Evolutionary conservation across 2,113 vertebrate species (phyloP), one percentile per base, ranked within the genome.

Genomic region (Peromyscus maniculatus): DNA sequence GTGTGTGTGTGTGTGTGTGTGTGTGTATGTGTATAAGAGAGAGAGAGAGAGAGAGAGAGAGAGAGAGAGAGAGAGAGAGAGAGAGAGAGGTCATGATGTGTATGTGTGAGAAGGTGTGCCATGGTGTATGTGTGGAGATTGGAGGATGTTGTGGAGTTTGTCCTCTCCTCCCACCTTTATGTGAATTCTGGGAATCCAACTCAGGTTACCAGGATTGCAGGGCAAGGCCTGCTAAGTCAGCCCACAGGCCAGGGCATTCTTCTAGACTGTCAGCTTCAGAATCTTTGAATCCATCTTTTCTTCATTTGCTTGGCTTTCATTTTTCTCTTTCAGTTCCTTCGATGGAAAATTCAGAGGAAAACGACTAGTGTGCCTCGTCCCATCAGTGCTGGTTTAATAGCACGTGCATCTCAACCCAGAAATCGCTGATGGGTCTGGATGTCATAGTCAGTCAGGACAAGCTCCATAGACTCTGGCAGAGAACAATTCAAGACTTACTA

Each of bases 201-300:
- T 64, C 59, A 43, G 7, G 5, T 43, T n/a, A 9, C 59, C 3
- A 43, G 22, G 12, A 17, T 43, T 64, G 24, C 59, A 64, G 26
- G 24, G 59, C 10, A 84, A 84, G 33, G 7, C 62, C 22, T 43
- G 3, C 13, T 62, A 62, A 43, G 59, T 15, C 22, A 64, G 13
- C 22, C 4, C 59, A 26, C 59, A 17, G 59, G 59, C 59, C 24
- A 43, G n/a, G 13, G 17, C 24, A 43, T 43, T 59, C 31, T 88
- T 92, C 71, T 62, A 91, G 92, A 93, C 89, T 21, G 43, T 49
- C 16, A 82, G 31, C 62, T 64, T 95, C 19, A 77, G 67, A 16
- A 79, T 94, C 15, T 88, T 79, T 33, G 69, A 55, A 69, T 74
- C 62, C 67, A 79, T n/a, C 2, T 0, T 89, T 62, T 74, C 28